Conservation (phyloP, 2,797 vertebrate species). For the Phyllotis vaccarum region DNA sequence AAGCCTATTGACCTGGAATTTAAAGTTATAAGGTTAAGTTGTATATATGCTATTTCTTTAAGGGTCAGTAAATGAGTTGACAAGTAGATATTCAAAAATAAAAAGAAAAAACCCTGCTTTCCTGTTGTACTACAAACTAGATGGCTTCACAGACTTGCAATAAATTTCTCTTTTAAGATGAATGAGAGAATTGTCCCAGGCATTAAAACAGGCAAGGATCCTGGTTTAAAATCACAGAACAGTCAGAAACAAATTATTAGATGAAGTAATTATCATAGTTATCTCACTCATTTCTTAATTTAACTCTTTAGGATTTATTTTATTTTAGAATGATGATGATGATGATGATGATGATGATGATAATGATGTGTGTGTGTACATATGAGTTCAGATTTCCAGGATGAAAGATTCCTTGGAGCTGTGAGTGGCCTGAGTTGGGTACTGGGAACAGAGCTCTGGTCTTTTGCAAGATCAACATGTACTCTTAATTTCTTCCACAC, state of each 20-base stretch:
- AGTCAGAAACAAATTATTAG: neutral
- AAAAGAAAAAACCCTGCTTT: neutral
- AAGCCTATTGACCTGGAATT: conserved; percentile 23
- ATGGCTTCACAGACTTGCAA: neutral
- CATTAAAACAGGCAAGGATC: neutral
- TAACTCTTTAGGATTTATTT: neutral
- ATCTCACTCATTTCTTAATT: neutral
- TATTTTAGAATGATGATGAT: neutral
- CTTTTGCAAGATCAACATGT: neutral
- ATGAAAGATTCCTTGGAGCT: neutral
- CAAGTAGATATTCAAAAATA: neutral
- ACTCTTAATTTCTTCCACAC: neutral
- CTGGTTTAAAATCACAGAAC: neutral
- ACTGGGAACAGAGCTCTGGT: neutral
- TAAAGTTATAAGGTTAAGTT: conserved; percentile 13
- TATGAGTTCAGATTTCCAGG: neutral
- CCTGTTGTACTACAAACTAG: neutral
- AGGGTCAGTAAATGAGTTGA: neutral
- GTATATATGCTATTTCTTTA: neutral
- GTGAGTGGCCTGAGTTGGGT: neutral
- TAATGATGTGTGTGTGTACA: no score
- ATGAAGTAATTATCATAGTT: neutral
- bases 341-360: no score
- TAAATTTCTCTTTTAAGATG: conserved; percentile 21
- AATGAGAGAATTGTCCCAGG: neutral